Evolutionary conservation across 2,797 vertebrate species (phyloP).

Genomic region (Craterocephalus amniculus): DNA sequence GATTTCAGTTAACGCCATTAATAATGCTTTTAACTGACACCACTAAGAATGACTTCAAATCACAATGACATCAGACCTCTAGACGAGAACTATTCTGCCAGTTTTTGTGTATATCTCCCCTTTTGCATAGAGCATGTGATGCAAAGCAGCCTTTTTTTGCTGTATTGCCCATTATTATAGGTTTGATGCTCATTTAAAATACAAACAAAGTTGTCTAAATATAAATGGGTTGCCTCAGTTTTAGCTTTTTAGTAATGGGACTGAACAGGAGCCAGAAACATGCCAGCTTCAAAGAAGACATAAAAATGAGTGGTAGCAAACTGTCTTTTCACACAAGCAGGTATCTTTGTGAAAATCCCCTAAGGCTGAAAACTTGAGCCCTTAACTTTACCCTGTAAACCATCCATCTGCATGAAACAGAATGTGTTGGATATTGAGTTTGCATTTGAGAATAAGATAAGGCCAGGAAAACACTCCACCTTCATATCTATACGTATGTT

Average conservation of each 20-base stretch:
- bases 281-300: slow-evolving; percentile 35
- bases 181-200: neutral
- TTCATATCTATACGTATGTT: slow-evolving; percentile 16
- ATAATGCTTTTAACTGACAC: too few species aligned
- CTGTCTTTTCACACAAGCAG: slow-evolving; percentile 40
- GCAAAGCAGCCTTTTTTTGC: too few species aligned
- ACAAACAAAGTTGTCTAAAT: slow-evolving; percentile 13
- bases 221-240: neutral
- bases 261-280: slow-evolving; percentile 27
- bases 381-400: slow-evolving; percentile 61
- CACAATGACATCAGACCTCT: neutral
- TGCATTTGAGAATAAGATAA: slow-evolving; percentile 42
- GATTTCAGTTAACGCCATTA: too few species aligned
- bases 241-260: slow-evolving; percentile 3
- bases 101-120: too few species aligned
- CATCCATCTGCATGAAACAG: slow-evolving; percentile 20
- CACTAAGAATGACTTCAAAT: neutral
- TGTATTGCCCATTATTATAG: neutral
- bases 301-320: slow-evolving; percentile 45
- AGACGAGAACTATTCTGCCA: too few species aligned
- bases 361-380: slow-evolving; percentile 61
- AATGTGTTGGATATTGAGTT: slow-evolving; percentile 34
- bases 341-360: slow-evolving; percentile 54
- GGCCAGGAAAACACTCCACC: slow-evolving; percentile 42
- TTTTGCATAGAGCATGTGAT: too few species aligned